phyloP scores from a whole-genome alignment of 1,140 invertebrate genomes.

The Calycopis cecrops region DNA sequence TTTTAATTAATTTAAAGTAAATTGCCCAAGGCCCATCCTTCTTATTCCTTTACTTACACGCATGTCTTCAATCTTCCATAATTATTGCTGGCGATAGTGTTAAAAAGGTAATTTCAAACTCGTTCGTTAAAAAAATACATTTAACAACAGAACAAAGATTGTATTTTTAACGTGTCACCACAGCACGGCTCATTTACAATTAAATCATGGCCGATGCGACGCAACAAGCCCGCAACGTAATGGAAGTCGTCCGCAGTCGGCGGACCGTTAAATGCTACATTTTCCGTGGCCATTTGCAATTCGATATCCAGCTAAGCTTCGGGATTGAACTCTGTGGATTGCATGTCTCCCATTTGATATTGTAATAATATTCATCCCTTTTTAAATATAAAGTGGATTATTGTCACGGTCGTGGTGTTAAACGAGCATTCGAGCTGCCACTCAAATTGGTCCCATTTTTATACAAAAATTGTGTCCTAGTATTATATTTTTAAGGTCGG shows the following conservation, averaged over 20 bases:
- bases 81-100: too few relatives aligned
- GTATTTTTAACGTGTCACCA: not conserved
- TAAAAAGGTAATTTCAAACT: too few relatives aligned
- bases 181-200: constrained; percentile 6
- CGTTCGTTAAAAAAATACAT: not conserved
- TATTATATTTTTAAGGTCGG: too few relatives aligned
- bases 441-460: too few relatives aligned
- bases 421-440: too few relatives aligned
- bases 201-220: constrained; percentile 28
- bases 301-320: constrained; percentile 66
- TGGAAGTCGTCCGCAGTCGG: constrained; percentile 57
- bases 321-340: constrained; percentile 56
- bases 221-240: constrained; percentile 28
- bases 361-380: constrained; percentile 55
- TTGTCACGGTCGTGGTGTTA: constrained; percentile 31
- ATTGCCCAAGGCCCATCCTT: too few relatives aligned
- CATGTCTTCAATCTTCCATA: too few relatives aligned
- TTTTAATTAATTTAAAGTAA: too few relatives aligned
- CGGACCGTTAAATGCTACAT: constrained; percentile 66
- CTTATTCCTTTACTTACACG: too few relatives aligned
- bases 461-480: too few relatives aligned
- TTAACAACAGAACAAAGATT: not conserved
- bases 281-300: constrained; percentile 67
- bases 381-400: constrained; percentile 40
- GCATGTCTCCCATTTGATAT: constrained; percentile 51